These are phyloP conservation scores for Eupithecia insigniata DNA, from an alignment of 2,888 invertebrate species.

Conservation along the genomic window DNA sequence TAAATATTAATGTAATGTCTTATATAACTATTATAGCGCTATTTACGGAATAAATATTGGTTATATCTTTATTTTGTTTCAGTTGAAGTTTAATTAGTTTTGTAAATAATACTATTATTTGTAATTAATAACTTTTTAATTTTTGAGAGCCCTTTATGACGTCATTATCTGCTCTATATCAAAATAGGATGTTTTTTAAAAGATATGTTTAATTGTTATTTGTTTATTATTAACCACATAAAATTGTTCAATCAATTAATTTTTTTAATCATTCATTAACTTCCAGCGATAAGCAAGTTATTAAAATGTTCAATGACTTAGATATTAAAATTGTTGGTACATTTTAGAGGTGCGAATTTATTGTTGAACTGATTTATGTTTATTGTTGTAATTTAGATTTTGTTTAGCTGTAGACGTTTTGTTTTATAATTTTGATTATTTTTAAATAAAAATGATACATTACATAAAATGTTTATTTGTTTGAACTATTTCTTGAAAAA, in stretches of 20 bases:
- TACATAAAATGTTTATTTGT: background rate
- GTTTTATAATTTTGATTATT: background rate
- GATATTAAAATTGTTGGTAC: conserved; percentile 42
- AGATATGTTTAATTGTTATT: background rate
- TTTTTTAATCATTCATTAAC: background rate
- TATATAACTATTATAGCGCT: background rate
- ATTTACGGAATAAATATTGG: background rate
- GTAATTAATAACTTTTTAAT: background rate
- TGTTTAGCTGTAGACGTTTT: conserved; percentile 40
- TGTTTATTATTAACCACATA: background rate
- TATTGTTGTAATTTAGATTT: conserved; percentile 55
- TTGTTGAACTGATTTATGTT: conserved; percentile 55
- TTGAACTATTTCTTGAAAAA: background rate
- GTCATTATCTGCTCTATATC: background rate
- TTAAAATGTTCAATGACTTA: background rate
- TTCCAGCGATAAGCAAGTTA: background rate
- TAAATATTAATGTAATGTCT: background rate
- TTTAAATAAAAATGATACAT: background rate
- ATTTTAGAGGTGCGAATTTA: conserved; percentile 45
- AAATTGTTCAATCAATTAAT: background rate
- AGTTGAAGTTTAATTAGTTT: background rate
- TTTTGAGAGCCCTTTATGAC: conserved; percentile 10
- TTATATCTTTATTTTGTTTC: background rate
- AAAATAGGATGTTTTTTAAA: background rate
- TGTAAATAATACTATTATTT: background rate